Percentiles rank a stretch among this genome's conserved stretches.
Conservation (phyloP, 2,797 vertebrate genomes). For the Sebastes matsubarae region DNA sequence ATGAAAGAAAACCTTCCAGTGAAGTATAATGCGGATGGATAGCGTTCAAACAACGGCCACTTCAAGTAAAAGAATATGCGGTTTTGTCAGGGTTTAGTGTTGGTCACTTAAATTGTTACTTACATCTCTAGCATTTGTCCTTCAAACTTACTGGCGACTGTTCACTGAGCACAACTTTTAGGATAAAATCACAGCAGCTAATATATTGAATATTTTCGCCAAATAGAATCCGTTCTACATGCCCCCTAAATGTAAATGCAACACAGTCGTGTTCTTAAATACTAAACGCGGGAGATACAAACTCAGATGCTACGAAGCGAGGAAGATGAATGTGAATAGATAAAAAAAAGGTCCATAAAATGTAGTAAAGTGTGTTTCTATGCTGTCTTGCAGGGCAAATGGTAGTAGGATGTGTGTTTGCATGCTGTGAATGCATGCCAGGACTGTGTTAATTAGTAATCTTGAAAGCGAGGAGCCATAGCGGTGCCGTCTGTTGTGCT, state of each 20-base stretch:
- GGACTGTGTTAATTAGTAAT: slow-evolving; percentile 30
- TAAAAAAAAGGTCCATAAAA: slow-evolving; percentile 24
- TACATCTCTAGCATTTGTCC: slow-evolving; percentile 15
- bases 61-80: not conserved
- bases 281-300: not conserved
- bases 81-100: slow-evolving; percentile 9
- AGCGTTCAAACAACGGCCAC: not conserved
- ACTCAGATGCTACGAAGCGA: not conserved
- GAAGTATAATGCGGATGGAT: not conserved
- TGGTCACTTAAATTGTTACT: slow-evolving; percentile 47
- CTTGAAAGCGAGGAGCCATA: slow-evolving; percentile 18
- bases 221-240: slow-evolving; percentile 11
- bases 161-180: slow-evolving; percentile 28
- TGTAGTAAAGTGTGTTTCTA: slow-evolving; percentile 26
- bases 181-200: slow-evolving; percentile 32
- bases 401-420: slow-evolving; percentile 43
- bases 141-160: slow-evolving; percentile 8
- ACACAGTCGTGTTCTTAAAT: not conserved
- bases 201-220: slow-evolving; percentile 13
- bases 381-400: slow-evolving; percentile 21
- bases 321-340: slow-evolving; percentile 18
- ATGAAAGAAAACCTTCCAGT: not conserved
- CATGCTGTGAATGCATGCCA: slow-evolving; percentile 50
- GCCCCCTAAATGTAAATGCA: not conserved
- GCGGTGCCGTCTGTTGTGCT: not conserved